phyloP scores from a whole-genome alignment of 2,113 vertebrate genomes.

The Nymphicus hollandicus region DNA sequence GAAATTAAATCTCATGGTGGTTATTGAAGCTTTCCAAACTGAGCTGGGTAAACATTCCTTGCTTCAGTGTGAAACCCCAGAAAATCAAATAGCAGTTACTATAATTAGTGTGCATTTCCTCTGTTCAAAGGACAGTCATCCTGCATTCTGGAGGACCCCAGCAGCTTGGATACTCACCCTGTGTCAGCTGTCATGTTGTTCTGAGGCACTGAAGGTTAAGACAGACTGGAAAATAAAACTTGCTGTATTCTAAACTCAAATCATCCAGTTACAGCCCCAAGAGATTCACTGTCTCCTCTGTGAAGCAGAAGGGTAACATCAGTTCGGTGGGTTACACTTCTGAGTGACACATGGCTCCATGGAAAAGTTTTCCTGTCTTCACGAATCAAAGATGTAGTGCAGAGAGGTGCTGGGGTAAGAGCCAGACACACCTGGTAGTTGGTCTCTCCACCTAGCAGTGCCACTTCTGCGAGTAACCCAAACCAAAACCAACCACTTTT shows the following conservation, averaged over 20 bases:
- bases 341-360: fast-evolving
- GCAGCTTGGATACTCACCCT: not conserved
- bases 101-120: not conserved
- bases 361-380: not conserved
- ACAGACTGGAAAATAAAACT: not conserved
- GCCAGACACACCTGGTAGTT: no score
- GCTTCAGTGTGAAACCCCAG: not conserved
- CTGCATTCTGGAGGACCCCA: not conserved
- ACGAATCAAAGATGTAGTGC: not conserved
- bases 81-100: not conserved
- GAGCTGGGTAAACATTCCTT: not conserved
- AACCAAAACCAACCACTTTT: not conserved
- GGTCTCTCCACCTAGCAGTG: not conserved
- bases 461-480: not conserved
- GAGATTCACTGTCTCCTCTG: not conserved
- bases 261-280: not conserved
- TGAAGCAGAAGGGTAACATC: not conserved
- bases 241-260: not conserved
- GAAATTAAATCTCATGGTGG: slow-evolving; percentile 26
- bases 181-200: fast-evolving
- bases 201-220: not conserved
- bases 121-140: not conserved
- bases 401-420: not conserved
- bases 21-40: slow-evolving; percentile 7
- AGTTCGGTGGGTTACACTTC: not conserved